These are phyloP conservation scores for Drosophila atripex DNA, from an alignment of 2,888 invertebrate species.

Conservation along the genomic window DNA sequence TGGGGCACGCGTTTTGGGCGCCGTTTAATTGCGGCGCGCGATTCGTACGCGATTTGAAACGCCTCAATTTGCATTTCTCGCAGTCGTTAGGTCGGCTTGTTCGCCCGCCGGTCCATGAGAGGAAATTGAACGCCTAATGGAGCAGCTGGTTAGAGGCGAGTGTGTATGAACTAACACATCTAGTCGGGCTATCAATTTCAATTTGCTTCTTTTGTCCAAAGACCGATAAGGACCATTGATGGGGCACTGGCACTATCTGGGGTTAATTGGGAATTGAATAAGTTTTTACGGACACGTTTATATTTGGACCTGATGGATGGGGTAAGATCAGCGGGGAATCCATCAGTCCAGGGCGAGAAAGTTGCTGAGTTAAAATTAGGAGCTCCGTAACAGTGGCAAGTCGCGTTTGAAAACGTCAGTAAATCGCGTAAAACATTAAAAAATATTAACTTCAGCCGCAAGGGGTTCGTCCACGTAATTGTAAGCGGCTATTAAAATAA, in stretches of 20 bases:
- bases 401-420: constrained; percentile 31
- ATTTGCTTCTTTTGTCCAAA: constrained; percentile 12
- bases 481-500: constrained; percentile 64
- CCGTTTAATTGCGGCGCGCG: constrained; percentile 62
- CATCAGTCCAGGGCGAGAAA: background rate
- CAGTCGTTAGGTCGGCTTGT: constrained; percentile 19
- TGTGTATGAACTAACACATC: constrained; percentile 65
- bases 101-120: constrained; percentile 53
- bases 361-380: background rate
- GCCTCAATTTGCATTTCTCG: constrained; percentile 50
- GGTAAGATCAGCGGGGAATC: background rate
- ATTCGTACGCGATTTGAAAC: constrained; percentile 56
- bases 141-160: constrained; percentile 39
- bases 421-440: background rate
- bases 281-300: constrained; percentile 30
- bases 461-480: constrained; percentile 49
- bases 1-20: constrained; percentile 55
- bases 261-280: constrained; percentile 24
- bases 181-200: constrained; percentile 57
- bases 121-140: constrained; percentile 43
- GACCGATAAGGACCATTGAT: constrained; percentile 45
- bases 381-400: constrained; percentile 1
- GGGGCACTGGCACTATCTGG: constrained; percentile 21
- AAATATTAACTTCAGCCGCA: background rate
- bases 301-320: background rate